A percentile compares a stretch with the other conserved stretches of the same genome.
phyloP scores from a whole-genome alignment of 2,888 invertebrate species.

The Stenchaetothrips biformis region DNA sequence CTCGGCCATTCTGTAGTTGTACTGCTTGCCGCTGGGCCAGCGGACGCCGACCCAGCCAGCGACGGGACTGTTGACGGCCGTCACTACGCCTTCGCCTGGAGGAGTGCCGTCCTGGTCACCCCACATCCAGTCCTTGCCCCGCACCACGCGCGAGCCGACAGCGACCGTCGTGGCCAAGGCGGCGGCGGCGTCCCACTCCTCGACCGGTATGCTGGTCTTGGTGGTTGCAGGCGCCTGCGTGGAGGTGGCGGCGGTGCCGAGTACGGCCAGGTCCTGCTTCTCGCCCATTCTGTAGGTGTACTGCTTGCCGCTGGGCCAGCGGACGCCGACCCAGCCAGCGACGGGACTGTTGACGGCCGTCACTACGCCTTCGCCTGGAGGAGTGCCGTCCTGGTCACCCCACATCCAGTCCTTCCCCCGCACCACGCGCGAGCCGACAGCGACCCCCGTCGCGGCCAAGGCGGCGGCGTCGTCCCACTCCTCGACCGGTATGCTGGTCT shows the following conservation, averaged over 20 bases:
- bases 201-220: too few relatives aligned
- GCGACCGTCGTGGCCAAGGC: too few relatives aligned
- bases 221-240: neutral
- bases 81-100: neutral
- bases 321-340: neutral
- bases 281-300: neutral
- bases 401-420: neutral
- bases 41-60: neutral
- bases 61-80: neutral
- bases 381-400: slow-evolving; percentile 1
- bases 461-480: too few relatives aligned
- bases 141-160: neutral
- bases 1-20: neutral
- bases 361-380: neutral
- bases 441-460: too few relatives aligned
- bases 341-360: neutral
- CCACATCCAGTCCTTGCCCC: neutral
- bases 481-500: too few relatives aligned
- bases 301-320: neutral
- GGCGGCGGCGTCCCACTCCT: too few relatives aligned
- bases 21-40: neutral
- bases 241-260: neutral
- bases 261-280: neutral
- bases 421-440: neutral
- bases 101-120: neutral